Conservation (phyloP, 1,140 invertebrate genomes). For the Drosophila bocqueti region DNA sequence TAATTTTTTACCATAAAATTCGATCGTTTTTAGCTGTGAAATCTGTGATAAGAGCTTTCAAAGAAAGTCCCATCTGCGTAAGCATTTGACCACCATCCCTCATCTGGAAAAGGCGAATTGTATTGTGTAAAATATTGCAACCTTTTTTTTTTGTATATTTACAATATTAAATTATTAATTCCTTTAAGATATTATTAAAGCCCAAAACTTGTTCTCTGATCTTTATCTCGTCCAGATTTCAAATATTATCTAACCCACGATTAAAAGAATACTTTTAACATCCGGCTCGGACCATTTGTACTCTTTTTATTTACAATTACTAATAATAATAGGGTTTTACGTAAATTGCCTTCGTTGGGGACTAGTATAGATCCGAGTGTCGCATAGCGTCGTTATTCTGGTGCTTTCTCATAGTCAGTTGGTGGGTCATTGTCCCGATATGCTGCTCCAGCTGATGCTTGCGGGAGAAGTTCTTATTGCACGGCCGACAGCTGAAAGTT, state of each 20-base stretch:
- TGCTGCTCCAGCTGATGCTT: conserved; percentile 83
- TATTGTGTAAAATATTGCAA: background rate
- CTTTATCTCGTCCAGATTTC: background rate
- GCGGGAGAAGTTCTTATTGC: conserved; percentile 82
- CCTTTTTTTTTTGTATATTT: background rate
- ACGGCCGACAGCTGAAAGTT: conserved; percentile 68
- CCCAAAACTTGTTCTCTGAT: background rate
- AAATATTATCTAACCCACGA: background rate
- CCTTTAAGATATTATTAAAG: background rate
- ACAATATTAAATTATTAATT: background rate
- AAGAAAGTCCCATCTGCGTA: background rate
- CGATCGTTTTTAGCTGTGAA: conserved; percentile 14
- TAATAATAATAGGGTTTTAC: conserved; percentile 31
- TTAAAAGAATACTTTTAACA: conserved; percentile 4
- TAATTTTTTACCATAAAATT: background rate
- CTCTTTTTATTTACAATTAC: conserved; percentile 65
- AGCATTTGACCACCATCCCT: background rate
- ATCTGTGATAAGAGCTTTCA: conserved; percentile 27
- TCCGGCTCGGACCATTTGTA: conserved; percentile 48
- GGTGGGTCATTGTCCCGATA: conserved; percentile 79
- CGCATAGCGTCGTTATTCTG: conserved; percentile 43
- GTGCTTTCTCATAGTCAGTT: conserved; percentile 68
- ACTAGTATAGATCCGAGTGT: conserved; percentile 66
- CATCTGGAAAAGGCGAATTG: conserved; percentile 16
- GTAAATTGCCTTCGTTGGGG: conserved; percentile 16